Evolutionary conservation across 1,140 invertebrate genomes (phyloP).

Genomic region (Drosophila persimilis): DNA sequence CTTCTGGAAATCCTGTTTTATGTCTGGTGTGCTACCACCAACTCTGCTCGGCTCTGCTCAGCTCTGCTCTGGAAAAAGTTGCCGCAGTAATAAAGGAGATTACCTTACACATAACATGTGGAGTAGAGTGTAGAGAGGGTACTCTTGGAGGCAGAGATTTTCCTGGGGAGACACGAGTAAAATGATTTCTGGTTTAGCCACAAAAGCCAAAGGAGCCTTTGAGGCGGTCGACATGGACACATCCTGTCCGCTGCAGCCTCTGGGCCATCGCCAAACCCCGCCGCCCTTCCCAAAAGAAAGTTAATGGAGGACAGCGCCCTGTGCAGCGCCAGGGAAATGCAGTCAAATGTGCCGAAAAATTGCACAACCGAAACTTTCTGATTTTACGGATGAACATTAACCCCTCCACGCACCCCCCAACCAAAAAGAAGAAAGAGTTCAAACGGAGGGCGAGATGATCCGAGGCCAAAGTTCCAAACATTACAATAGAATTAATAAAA

Average conservation of each 20-base stretch:
- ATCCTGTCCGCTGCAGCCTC: slow-evolving; percentile 29
- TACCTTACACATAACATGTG: slow-evolving; percentile 74
- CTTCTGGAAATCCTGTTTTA: slow-evolving; percentile 66
- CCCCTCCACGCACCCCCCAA: neutral
- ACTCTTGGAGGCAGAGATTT: slow-evolving; percentile 1
- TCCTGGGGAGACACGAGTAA: slow-evolving; percentile 16
- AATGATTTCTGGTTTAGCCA: slow-evolving; percentile 53
- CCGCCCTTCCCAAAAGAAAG: slow-evolving; percentile 1
- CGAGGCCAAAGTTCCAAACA: neutral
- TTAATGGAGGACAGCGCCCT: neutral
- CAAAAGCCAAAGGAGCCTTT: slow-evolving; percentile 49
- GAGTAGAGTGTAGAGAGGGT: slow-evolving; percentile 21
- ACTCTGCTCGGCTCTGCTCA: slow-evolving; percentile 8
- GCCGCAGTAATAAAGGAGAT: slow-evolving; percentile 80
- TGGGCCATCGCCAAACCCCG: neutral
- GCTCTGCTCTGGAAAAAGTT: slow-evolving; percentile 54
- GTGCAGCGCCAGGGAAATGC: slow-evolving; percentile 9
- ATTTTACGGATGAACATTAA: slow-evolving; percentile 20
- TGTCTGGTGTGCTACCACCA: slow-evolving; percentile 17
- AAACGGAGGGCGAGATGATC: slow-evolving; percentile 7
- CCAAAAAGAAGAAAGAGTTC: neutral
- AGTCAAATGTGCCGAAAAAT: slow-evolving; percentile 31
- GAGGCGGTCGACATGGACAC: slow-evolving; percentile 36
- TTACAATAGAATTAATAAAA: slow-evolving; percentile 1
- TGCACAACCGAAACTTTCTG: slow-evolving; percentile 13